Conservation (phyloP, 2,888 invertebrate species). For the Entomobrya multifasciata region DNA sequence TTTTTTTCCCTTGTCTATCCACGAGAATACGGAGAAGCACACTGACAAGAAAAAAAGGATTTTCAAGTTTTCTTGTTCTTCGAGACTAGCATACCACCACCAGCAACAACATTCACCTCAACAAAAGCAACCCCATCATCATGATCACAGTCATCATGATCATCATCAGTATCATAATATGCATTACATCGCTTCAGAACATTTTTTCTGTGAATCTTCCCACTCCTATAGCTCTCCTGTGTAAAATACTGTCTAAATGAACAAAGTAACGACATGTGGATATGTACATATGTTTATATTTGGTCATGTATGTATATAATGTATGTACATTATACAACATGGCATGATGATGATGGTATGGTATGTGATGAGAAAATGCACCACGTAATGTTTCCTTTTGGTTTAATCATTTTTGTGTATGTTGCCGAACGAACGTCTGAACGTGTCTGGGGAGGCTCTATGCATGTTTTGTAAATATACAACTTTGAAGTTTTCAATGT, state of each 20-base stretch:
- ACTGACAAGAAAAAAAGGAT: constrained; percentile 40
- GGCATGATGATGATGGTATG: no score
- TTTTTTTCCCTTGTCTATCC: constrained; percentile 27
- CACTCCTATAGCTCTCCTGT: constrained; percentile 6
- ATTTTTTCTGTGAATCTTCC: constrained; percentile 31
- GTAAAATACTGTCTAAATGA: not conserved
- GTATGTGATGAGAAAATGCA: not conserved
- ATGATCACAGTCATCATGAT: not conserved
- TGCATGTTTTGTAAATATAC: constrained; percentile 4
- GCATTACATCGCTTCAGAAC: not conserved
- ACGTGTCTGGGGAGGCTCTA: constrained; percentile 16
- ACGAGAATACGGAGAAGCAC: constrained; percentile 61
- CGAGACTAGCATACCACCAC: not conserved
- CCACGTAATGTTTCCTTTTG: not conserved
- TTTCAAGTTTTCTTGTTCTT: constrained; percentile 30
- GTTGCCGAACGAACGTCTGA: constrained; percentile 37
- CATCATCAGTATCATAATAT: not conserved
- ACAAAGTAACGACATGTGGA: not conserved
- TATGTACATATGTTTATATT: not conserved
- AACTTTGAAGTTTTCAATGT: not conserved
- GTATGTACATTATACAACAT: not conserved
- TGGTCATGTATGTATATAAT: not conserved
- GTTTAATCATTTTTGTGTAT: constrained; percentile 15
- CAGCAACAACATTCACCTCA: not conserved
- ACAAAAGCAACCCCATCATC: not conserved